Evolutionary conservation across 2,888 invertebrate genomes (phyloP).

Genomic region (Brenthis hecate): DNA sequence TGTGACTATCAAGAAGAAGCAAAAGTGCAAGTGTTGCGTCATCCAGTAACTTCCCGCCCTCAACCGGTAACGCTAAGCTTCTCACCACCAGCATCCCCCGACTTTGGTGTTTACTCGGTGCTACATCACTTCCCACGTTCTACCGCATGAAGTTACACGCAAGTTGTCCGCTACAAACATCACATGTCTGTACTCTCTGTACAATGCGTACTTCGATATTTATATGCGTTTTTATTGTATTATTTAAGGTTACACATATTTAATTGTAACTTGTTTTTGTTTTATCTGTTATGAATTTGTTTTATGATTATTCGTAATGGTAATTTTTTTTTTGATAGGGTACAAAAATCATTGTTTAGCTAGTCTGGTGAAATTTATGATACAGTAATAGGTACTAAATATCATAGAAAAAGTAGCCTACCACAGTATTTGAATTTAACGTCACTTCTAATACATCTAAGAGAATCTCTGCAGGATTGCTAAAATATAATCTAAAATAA

Average conservation of each 20-base stretch:
- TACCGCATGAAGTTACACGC: slow-evolving; percentile 47
- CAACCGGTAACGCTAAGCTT: slow-evolving; percentile 62
- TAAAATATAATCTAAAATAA: slow-evolving; percentile 35
- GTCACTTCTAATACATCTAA: slow-evolving; percentile 40
- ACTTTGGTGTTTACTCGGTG: slow-evolving; percentile 70
- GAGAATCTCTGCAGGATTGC: slow-evolving; percentile 64
- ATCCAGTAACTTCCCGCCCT: slow-evolving; percentile 86
- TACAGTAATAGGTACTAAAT: slow-evolving; percentile 1
- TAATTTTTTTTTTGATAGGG: slow-evolving; percentile 58
- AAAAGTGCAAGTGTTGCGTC: slow-evolving; percentile 97
- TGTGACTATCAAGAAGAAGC: slow-evolving; percentile 96
- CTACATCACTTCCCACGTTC: slow-evolving; percentile 60
- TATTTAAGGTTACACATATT: slow-evolving; percentile 31
- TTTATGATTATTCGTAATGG: slow-evolving; percentile 34
- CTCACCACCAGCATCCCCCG: slow-evolving; percentile 45
- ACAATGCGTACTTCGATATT: slow-evolving; percentile 39
- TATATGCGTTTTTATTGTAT: slow-evolving; percentile 34
- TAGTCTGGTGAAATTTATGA: slow-evolving; percentile 56
- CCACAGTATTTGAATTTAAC: slow-evolving; percentile 31
- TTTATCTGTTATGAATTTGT: slow-evolving; percentile 41
- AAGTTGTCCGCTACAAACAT: slow-evolving; percentile 33
- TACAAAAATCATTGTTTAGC: slow-evolving; percentile 73
- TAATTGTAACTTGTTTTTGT: slow-evolving; percentile 34
- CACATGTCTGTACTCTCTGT: slow-evolving; percentile 22
- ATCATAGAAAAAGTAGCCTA: slow-evolving; percentile 39